phyloP scores from a whole-genome alignment of 2,113 vertebrate species.

The Eurystomus gularis region DNA sequence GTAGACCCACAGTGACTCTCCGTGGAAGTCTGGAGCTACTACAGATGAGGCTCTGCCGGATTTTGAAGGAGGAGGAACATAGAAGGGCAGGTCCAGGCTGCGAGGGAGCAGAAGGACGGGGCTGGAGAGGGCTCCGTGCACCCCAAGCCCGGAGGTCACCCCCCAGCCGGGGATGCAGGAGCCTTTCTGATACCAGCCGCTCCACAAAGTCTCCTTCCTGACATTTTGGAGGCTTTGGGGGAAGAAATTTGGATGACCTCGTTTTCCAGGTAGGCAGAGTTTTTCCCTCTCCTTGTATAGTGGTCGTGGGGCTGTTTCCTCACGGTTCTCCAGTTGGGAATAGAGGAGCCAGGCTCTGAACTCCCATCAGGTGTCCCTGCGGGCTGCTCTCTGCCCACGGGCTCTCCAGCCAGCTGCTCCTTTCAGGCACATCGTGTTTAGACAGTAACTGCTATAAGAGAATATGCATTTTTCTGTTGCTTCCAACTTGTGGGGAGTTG shows the following conservation, averaged over 20 bases:
- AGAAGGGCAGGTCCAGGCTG: neutral
- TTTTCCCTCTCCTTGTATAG: neutral
- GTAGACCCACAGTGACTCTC: slow-evolving; percentile 59
- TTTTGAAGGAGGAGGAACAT: slow-evolving; percentile 1
- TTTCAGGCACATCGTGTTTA: neutral
- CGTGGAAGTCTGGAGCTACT: neutral
- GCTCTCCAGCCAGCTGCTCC: neutral
- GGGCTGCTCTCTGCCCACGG: neutral
- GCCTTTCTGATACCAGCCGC: neutral
- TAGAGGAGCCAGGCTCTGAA: neutral
- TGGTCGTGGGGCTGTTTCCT: neutral
- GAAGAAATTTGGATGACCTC: neutral
- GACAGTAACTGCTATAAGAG: neutral
- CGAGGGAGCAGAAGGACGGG: neutral
- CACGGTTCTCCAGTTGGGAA: fast-evolving
- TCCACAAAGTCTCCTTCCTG: neutral
- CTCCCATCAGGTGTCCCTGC: neutral
- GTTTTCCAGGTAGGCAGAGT: slow-evolving; percentile 50
- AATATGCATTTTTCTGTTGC: neutral
- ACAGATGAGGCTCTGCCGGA: neutral
- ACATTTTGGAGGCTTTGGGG: fast-evolving
- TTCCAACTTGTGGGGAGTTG: neutral
- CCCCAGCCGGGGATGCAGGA: slow-evolving; percentile 5
- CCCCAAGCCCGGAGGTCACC: neutral
- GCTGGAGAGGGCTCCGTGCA: neutral